These are phyloP conservation scores for Phrynocephalus guinanensis DNA, from an alignment of 2,797 vertebrate species.

Conservation along the genomic window DNA sequence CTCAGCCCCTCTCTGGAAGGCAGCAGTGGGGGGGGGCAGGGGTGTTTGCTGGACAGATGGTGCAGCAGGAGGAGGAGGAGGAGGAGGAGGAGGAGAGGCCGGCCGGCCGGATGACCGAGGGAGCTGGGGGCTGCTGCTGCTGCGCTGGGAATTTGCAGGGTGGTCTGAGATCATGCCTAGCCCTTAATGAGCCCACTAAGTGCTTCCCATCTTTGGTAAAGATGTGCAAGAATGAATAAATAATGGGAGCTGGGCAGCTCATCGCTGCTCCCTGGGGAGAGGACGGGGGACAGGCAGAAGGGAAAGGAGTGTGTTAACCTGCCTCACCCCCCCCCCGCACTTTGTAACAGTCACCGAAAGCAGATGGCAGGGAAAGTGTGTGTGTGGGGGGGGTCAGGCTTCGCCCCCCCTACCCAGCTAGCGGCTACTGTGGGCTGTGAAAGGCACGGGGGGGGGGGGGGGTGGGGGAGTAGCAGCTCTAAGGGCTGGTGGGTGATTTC, in stretches of 20 bases:
- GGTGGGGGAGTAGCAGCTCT: no score
- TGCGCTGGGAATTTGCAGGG: conserved; percentile 33
- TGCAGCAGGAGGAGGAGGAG: conserved; percentile 6
- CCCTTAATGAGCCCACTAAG: conserved; percentile 68
- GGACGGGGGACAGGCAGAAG: conserved; percentile 10
- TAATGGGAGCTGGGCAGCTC: conserved; percentile 68
- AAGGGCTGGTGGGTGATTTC: no score
- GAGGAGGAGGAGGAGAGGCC: neutral
- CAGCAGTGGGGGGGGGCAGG: neutral
- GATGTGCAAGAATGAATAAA: conserved; percentile 79
- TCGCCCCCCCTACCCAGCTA: no score
- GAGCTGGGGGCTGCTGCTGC: neutral
- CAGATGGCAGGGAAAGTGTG: neutral
- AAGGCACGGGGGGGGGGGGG: no score
- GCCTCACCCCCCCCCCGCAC: neutral
- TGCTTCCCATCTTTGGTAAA: conserved; percentile 55
- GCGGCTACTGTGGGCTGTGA: no score
- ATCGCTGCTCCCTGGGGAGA: conserved; percentile 21
- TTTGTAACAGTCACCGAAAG: conserved; percentile 11
- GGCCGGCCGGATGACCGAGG: no score
- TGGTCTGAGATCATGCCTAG: conserved; percentile 54
- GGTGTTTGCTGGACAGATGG: conserved; percentile 16
- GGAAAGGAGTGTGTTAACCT: conserved; percentile 34
- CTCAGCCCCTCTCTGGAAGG: no score
- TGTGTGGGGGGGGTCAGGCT: no score